Conservation (phyloP, 2,888 invertebrate genomes). For the Creontiades dilutus region DNA sequence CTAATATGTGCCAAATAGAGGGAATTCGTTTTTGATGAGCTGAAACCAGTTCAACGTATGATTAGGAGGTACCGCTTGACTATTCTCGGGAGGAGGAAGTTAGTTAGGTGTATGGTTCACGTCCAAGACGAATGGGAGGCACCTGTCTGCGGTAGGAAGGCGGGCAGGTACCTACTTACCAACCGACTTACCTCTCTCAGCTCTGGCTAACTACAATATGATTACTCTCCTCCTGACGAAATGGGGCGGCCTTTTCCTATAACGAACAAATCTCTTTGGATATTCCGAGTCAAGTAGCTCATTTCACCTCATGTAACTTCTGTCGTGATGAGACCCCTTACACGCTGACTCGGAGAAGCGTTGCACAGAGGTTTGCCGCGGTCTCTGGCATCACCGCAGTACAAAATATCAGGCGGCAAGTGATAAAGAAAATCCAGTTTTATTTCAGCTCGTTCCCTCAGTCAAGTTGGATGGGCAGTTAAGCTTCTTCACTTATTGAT, state of each 20-base stretch:
- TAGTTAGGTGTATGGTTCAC: not conserved
- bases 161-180: slow-evolving; percentile 15
- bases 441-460: no score
- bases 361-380: no score
- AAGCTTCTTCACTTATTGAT: no score
- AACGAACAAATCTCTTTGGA: slow-evolving; percentile 21
- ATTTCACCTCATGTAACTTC: slow-evolving; percentile 1
- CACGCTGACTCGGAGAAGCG: no score
- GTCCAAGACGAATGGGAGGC: not conserved
- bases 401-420: no score
- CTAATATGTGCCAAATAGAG: no score
- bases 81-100: not conserved
- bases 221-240: slow-evolving; percentile 4
- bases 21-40: not conserved
- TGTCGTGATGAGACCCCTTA: not conserved
- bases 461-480: no score
- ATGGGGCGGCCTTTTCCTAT: slow-evolving; percentile 8
- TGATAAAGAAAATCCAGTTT: no score
- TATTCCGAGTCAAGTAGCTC: slow-evolving; percentile 2
- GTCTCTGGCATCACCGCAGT: no score
- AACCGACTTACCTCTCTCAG: not conserved
- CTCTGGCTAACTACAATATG: slow-evolving; percentile 31
- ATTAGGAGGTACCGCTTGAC: not conserved
- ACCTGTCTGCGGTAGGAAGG: not conserved
- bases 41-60: not conserved